Conservation (phyloP, 2,888 invertebrate genomes). For the Mystacides longicornis region DNA sequence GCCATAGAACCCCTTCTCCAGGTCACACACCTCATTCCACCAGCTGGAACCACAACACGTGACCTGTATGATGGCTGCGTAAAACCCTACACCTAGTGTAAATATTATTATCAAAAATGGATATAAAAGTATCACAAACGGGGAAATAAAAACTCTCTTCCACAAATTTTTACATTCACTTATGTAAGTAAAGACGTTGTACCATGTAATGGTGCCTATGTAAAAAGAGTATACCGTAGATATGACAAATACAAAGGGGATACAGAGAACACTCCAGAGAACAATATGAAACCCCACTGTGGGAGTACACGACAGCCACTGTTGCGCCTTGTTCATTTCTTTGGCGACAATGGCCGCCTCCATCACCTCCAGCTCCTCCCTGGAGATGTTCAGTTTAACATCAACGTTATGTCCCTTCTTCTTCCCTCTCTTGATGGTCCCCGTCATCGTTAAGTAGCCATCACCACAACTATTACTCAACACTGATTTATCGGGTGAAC, state of each 20-base stretch:
- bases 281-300: conserved; percentile 59
- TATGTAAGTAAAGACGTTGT: conserved; percentile 63
- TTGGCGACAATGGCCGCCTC: conserved; percentile 56
- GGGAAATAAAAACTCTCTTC: conserved; percentile 57
- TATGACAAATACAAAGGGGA: conserved; percentile 57
- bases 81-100: conserved; percentile 58
- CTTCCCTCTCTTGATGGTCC: conserved; percentile 64
- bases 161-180: conserved; percentile 58
- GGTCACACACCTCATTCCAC: conserved; percentile 63
- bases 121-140: conserved; percentile 59
- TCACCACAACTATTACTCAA: conserved; percentile 47
- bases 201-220: conserved; percentile 69
- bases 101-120: conserved; percentile 61
- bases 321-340: conserved; percentile 50
- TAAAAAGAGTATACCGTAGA: conserved; percentile 65
- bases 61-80: conserved; percentile 59
- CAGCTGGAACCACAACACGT: conserved; percentile 62
- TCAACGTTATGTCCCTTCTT: conserved; percentile 67
- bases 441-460: conserved; percentile 61
- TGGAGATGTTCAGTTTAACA: conserved; percentile 63
- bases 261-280: conserved; percentile 54
- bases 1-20: conserved; percentile 73
- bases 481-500: conserved; percentile 49
- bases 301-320: conserved; percentile 47
- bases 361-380: conserved; percentile 62